Conservation (phyloP, 30 jellyfish, hydroid and myxozoan species). For the Nemopilema nomurai region DNA sequence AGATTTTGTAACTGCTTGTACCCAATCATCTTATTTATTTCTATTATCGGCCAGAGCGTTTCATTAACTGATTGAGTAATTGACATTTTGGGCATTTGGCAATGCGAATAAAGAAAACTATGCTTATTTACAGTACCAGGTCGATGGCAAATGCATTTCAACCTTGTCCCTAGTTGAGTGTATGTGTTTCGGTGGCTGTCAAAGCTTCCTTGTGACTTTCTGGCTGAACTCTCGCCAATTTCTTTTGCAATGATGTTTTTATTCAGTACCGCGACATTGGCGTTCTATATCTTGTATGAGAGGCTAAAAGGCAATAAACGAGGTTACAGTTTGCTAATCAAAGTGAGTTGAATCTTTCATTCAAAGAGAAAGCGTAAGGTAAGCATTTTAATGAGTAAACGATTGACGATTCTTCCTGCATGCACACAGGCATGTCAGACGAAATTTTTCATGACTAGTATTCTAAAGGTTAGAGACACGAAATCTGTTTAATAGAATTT, state of each 20-base stretch:
- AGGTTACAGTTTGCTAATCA: neutral
- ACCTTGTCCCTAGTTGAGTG: neutral
- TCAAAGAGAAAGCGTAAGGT: neutral
- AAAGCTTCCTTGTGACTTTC: neutral
- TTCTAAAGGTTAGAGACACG: no score
- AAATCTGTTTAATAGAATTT: no score
- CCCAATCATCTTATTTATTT: no score
- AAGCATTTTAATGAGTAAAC: no score
- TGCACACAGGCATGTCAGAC: no score
- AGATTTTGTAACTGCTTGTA: no score
- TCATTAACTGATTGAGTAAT: neutral
- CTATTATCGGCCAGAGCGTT: neutral
- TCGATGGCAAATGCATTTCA: neutral
- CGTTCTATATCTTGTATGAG: conserved; percentile 75
- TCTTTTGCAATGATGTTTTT: neutral
- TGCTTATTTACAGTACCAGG: neutral
- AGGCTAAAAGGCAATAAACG: conserved; percentile 35
- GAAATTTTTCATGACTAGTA: no score
- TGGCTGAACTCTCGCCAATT: neutral
- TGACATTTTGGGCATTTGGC: no score
- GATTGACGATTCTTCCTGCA: no score
- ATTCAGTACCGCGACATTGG: conserved; percentile 63
- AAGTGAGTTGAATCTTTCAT: neutral
- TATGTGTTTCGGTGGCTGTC: neutral
- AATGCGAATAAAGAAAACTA: neutral